These are phyloP conservation scores for Euzophera pinguis DNA, from an alignment of 2,888 invertebrate genomes.

Conservation along the genomic window DNA sequence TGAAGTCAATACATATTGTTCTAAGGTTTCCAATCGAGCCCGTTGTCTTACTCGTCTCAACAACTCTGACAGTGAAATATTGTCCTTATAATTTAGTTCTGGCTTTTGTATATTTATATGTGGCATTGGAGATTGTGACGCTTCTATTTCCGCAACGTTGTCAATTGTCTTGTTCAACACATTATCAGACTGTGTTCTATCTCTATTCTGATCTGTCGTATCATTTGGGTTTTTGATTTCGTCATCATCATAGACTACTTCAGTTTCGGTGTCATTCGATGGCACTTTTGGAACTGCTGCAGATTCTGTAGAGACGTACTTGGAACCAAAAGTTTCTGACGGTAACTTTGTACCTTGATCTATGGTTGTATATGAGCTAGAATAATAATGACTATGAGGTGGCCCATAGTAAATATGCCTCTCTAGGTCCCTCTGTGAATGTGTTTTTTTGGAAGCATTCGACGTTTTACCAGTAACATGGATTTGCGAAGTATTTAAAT, in stretches of 20 bases:
- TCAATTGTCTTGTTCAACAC: not conserved
- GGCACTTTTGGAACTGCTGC: not conserved
- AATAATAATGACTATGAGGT: too few species aligned
- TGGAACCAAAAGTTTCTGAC: not conserved
- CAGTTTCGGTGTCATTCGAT: not conserved
- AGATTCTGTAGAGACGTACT: not conserved
- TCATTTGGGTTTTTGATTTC: not conserved
- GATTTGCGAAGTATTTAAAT: not conserved
- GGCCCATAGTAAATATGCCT: too few species aligned
- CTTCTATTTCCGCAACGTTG: not conserved
- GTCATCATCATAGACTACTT: not conserved
- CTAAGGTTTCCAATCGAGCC: not conserved
- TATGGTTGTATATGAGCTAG: not conserved
- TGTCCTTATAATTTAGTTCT: not conserved
- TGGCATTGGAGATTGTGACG: not conserved
- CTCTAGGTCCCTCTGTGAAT: not conserved
- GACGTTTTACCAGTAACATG: not conserved
- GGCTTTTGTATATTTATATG: not conserved
- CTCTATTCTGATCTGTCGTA: not conserved
- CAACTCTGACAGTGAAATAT: not conserved
- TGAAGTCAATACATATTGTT: not conserved
- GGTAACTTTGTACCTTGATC: not conserved
- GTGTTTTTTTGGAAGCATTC: not conserved
- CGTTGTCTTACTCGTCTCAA: not conserved
- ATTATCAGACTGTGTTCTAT: not conserved